Base-by-base conservation (phyloP, 1,140 invertebrate species). In the Meloidogyne hapla region DNA sequence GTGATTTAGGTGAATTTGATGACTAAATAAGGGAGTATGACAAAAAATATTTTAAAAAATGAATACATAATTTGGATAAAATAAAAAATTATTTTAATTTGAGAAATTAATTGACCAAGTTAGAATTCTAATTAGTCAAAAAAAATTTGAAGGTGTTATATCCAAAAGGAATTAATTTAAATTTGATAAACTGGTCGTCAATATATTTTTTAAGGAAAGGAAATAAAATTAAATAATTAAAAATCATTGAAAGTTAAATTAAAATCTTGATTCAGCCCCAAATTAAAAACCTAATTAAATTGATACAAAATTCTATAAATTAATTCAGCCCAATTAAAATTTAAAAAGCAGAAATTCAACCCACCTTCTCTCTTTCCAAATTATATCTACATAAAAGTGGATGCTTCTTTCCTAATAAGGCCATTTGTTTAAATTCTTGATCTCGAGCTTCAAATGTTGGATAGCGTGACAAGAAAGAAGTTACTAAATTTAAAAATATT, bases 371-470 rank as follows among this genome's bases (percentile, higher is more conserved):
- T 38, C 23, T 5, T 65, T 10, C 0, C 66, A 56, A 15, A 28
- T 3, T 10, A 23, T 25, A 12, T 18, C 23, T 9, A 13, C 15
- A 28, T 21, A 38, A 25, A 40, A 23, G 9, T 42, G 23, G 18
- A 23, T 65, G n/a, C 38, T 68, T 25, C 6, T 12, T 23, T 25
- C 21, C 38, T 23, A 21, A 26, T 28, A 45, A 63, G 12, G 15
- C 23, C 40, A 25, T 65, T 74, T 25, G 21, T 42, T 69, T 25
- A 42, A 40, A 42, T 26, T 33, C 56, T 8, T 70, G 26, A 73
- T 84, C 83, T 26, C 77, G 77, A 2, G 85, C 77, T 18, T 65
- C 71, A 45, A 85, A 87, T 21, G 77, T 81, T 15, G 83, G 82
- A 66, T 85, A 82, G 21, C 68, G 71, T 12, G 83, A 83, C 18